Evolutionary conservation across 2,888 invertebrate genomes (phyloP).

Genomic region (Sarcophaga carnaria): DNA sequence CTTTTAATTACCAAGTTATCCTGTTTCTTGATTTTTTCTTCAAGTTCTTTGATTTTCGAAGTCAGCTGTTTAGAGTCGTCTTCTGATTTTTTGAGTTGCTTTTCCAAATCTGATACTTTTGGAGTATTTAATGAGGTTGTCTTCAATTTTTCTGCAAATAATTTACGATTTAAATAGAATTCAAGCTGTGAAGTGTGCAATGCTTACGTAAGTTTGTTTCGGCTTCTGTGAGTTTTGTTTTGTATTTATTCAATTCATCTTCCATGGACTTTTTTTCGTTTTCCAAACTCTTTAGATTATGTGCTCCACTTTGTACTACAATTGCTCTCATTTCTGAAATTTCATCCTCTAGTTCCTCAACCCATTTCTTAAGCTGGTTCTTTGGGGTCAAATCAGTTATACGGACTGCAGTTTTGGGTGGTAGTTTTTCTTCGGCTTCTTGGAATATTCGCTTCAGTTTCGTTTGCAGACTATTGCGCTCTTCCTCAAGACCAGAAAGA

Average conservation of each 20-base stretch:
- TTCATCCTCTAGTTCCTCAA: slow-evolving; percentile 94
- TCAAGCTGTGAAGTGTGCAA: background rate
- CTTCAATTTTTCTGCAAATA: slow-evolving; percentile 75
- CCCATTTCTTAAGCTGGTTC: slow-evolving; percentile 87
- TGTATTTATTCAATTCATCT: slow-evolving; percentile 86
- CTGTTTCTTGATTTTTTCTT: slow-evolving; percentile 83
- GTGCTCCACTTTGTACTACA: slow-evolving; percentile 80
- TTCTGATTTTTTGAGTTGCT: slow-evolving; percentile 86
- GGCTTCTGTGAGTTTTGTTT: slow-evolving; percentile 86
- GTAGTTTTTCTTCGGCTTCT: slow-evolving; percentile 86
- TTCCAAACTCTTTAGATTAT: slow-evolving; percentile 84
- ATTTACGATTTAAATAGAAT: slow-evolving; percentile 8
- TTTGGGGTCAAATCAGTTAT: slow-evolving; percentile 85
- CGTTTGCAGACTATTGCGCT: slow-evolving; percentile 86
- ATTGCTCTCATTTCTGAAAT: slow-evolving; percentile 84
- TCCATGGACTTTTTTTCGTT: slow-evolving; percentile 86
- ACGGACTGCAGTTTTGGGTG: slow-evolving; percentile 88
- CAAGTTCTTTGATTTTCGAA: slow-evolving; percentile 83
- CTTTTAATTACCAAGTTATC: slow-evolving; percentile 77
- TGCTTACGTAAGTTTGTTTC: slow-evolving; percentile 80
- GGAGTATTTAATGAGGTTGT: slow-evolving; percentile 82
- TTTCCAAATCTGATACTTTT: slow-evolving; percentile 86
- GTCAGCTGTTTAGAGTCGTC: slow-evolving; percentile 86
- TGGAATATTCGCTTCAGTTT: slow-evolving; percentile 86
- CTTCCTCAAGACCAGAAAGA: slow-evolving; percentile 84